Evolutionary conservation across 37 sponge, comb jelly and placozoan genomes (phyloP), one percentile per base, ranked within the genome.

Genomic region (Theonella swinhoei): DNA sequence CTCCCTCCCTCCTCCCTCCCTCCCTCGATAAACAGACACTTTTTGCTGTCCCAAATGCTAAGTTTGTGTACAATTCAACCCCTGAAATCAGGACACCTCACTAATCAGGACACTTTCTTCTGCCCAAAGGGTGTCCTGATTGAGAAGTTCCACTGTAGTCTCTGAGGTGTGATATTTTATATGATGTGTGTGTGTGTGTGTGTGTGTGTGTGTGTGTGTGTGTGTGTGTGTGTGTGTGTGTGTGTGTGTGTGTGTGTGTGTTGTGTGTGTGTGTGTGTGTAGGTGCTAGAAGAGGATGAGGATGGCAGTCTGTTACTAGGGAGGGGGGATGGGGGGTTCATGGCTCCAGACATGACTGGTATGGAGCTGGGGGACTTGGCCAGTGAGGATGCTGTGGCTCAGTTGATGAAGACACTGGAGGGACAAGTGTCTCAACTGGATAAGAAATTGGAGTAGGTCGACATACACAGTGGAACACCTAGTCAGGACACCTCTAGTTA

Each of bases 401-500:
- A 64, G 36, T 75, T 87, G 0, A 75, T 80, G 67, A 59, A 66
- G 17, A 79, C 74, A 63, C 54, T 87, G 28, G 87, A 87, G 63
- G 64, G 42, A 17, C 79, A 78, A 33, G 79, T 85, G 4, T 77
- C 86, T 7, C 39, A 61, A 33, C 62, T 85, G 33, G 86, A 85
- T 42, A 62, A 85, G 32, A 70, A 85, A 65, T 25, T 87, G 54
- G 80, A 80, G 87, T 87, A 33, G 79, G 87, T 74, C 28, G 1
- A 2, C 25, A 29, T 38, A n/a, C n/a, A n/a, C n/a, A n/a, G n/a
- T n/a, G n/a, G n/a, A n/a, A n/a, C n/a, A n/a, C n/a, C n/a, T n/a
- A n/a, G n/a, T n/a, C n/a, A n/a, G n/a, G n/a, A n/a, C n/a, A n/a
- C n/a, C n/a, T n/a, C n/a, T n/a, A n/a, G n/a, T n/a, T n/a, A n/a